Base-by-base conservation (phyloP, 2,113 vertebrate species). In the Tetrax tetrax region DNA sequence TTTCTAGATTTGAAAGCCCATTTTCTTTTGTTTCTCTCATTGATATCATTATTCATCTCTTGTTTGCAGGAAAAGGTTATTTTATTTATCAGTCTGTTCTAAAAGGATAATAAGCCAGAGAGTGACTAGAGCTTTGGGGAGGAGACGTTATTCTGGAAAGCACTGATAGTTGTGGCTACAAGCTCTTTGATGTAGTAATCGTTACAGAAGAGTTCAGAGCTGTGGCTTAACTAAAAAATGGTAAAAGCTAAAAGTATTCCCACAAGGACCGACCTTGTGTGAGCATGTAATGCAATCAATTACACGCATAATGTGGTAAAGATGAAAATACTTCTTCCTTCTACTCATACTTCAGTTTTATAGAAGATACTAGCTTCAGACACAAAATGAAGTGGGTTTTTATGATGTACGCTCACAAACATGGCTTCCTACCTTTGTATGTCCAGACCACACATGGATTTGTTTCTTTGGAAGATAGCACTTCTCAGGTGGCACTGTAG, bases 381-480 rank as follows among this genome's bases (percentile, higher is more conserved):
- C 43, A 43, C 17, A 37, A 69, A 91, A 51, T 28, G 16, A 64
- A 76, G 70, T 18, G 19, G 7, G 4, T 31, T 89, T 65, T 78
- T 54, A 71, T 2, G 45, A 71, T n/a, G 29, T 45, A 71, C 0
- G 1, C 35, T 86, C 71, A 72, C 10, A 66, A 69, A 57, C 20
- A 74, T 7, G 11, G 38, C 59, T 80, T 38, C 96, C 95, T 95
- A 99, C 99, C 99, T 99, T 99, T 22, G 99, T 99, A 97, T 99
- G 99, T 95, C 99, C 99, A 76, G 99, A 98, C 99, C 99, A 99
- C 64, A 99, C 99, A 25, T 99, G 99, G 65, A 99, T 99, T 96
- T 99, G 99, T 95, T 99, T 99, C 96, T 99, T 99, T 11, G 99
- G 99, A 95, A 99, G 98, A 82, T 99, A 99, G 97, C 99, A 99